Evolutionary conservation across 2,888 invertebrate species (phyloP).

Genomic region (Yponomeuta sedellus): DNA sequence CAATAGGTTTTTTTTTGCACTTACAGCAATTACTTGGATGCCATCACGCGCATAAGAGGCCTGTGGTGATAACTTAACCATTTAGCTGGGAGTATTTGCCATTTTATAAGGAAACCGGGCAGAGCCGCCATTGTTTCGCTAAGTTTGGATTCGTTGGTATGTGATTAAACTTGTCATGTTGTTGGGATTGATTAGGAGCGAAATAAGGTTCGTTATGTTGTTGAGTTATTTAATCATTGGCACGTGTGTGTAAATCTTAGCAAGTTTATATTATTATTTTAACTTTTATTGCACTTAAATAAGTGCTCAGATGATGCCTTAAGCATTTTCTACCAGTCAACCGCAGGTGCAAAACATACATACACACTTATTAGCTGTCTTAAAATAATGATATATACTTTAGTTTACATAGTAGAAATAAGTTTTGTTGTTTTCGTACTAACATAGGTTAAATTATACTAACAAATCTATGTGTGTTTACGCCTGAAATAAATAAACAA

Average conservation of each 20-base stretch:
- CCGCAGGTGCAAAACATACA: too few relatives aligned
- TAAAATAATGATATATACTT: too few relatives aligned
- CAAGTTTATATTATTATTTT: too few relatives aligned
- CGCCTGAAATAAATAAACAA: too few relatives aligned
- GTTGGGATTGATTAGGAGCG: background rate
- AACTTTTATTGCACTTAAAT: too few relatives aligned
- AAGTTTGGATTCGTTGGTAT: background rate
- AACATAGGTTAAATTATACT: too few relatives aligned
- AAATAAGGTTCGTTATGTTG: background rate
- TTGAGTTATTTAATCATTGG: background rate
- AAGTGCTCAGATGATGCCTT: too few relatives aligned
- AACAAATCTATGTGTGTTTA: too few relatives aligned
- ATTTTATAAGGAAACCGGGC: constrained; percentile 13
- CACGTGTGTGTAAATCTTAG: background rate
- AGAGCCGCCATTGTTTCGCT: background rate
- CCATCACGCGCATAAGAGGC: constrained; percentile 5
- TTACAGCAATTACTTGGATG: constrained; percentile 8
- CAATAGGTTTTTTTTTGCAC: constrained; percentile 27
- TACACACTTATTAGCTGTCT: too few relatives aligned
- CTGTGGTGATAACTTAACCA: constrained; percentile 16
- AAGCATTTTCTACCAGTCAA: too few relatives aligned
- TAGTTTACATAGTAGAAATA: too few relatives aligned
- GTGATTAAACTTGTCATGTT: background rate
- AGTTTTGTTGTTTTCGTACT: too few relatives aligned
- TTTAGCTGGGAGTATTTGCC: background rate